phyloP scores from a whole-genome alignment of 1,140 invertebrate species.

The Palaemon carinicauda region DNA sequence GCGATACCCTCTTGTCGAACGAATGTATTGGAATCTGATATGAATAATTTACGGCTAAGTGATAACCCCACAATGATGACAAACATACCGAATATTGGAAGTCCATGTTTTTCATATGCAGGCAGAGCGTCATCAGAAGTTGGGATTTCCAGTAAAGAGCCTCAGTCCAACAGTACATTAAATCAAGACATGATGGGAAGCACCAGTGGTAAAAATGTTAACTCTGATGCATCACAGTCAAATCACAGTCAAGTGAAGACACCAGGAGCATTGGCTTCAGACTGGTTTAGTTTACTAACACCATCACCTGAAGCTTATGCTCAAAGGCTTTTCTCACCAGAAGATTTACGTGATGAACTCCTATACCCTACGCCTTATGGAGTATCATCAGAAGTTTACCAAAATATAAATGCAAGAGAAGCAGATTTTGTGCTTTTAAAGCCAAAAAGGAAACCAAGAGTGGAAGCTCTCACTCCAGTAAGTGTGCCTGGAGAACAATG shows the following conservation, averaged over 20 bases:
- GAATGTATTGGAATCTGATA: no score
- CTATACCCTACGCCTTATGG: conserved; percentile 42
- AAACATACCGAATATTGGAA: background rate
- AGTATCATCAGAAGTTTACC: conserved; percentile 25
- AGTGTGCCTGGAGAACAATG: background rate
- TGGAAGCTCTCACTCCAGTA: conserved; percentile 22
- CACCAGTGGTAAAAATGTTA: background rate
- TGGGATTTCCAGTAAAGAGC: no score
- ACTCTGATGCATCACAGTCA: background rate
- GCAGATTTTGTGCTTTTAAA: conserved; percentile 42
- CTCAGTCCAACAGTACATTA: no score
- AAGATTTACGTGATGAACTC: conserved; percentile 29
- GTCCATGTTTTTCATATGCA: background rate
- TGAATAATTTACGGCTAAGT: no score
- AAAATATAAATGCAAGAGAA: conserved; percentile 39
- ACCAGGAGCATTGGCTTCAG: conserved; percentile 9
- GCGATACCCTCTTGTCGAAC: no score
- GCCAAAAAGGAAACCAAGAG: conserved; percentile 37
- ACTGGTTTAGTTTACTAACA: conserved; percentile 34
- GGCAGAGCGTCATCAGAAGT: background rate
- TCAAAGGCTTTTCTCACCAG: conserved; percentile 35
- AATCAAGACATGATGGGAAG: no score
- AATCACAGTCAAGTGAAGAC: background rate
- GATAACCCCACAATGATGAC: background rate
- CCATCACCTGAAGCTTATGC: conserved; percentile 31